Evolutionary conservation across 2,888 invertebrate species (phyloP).

Genomic region (Branchipolynoe longqiensis): DNA sequence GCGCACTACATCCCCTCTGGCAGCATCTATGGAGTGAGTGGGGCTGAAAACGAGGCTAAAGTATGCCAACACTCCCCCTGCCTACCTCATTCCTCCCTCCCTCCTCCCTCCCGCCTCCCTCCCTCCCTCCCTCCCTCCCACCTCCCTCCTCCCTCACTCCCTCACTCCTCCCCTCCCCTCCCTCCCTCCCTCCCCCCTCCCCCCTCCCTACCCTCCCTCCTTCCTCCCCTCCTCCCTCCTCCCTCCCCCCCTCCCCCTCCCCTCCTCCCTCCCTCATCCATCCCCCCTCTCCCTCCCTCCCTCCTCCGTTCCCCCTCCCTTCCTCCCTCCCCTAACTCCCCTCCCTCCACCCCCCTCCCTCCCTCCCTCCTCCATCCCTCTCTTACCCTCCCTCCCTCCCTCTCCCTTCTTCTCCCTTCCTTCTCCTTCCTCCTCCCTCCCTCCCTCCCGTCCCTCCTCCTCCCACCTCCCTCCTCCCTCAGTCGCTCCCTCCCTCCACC

Average conservation of each 20-base stretch:
- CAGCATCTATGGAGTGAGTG: too few species aligned
- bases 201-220: not conserved
- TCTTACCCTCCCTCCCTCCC: not conserved
- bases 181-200: not conserved
- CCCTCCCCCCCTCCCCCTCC: not conserved
- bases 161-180: not conserved
- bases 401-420: too few species aligned
- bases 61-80: too few species aligned
- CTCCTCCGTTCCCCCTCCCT: not conserved
- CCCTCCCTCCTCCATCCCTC: not conserved
- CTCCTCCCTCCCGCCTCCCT: too few species aligned
- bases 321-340: not conserved
- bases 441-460: too few species aligned
- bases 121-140: not conserved
- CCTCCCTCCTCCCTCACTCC: not conserved
- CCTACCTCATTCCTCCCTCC: too few species aligned
- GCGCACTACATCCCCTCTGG: slow-evolving; percentile 1
- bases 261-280: not conserved
- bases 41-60: too few species aligned
- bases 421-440: too few species aligned
- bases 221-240: not conserved
- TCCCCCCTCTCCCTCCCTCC: not conserved
- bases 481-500: not conserved
- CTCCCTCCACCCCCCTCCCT: not conserved
- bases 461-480: too few species aligned